A percentile compares a stretch with the other conserved stretches of the same genome.
These are phyloP conservation scores for Tetragnatha versicolor DNA, from an alignment of 1,140 invertebrate species.

Conservation along the genomic window DNA sequence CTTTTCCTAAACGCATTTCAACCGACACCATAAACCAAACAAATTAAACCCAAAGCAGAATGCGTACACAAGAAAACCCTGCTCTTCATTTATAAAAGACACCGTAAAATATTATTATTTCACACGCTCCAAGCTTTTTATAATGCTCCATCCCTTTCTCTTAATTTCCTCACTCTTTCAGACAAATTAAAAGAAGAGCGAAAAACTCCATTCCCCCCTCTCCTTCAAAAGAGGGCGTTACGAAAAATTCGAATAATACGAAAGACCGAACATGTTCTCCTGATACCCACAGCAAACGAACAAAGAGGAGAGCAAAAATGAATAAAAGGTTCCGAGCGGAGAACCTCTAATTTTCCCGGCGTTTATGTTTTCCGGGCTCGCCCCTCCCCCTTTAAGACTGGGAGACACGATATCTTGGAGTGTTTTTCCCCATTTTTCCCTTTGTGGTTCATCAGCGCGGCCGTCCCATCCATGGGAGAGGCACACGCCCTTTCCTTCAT, in stretches of 20 bases:
- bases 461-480: neutral
- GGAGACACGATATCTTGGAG: neutral
- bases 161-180: no score
- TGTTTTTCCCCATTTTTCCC: neutral
- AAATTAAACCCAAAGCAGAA: no score
- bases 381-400: slow-evolving; percentile 3
- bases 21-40: no score
- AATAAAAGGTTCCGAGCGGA: neutral
- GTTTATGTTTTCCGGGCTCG: slow-evolving; percentile 11
- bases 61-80: no score
- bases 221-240: slow-evolving; percentile 20
- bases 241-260: slow-evolving; percentile 24
- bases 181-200: no score
- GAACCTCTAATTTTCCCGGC: slow-evolving; percentile 19
- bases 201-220: no score
- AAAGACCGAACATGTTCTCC: neutral
- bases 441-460: slow-evolving; percentile 19
- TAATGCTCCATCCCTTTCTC: no score
- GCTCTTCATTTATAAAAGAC: no score
- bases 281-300: neutral
- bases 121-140: no score
- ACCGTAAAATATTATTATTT: no score
- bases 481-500: slow-evolving; percentile 25
- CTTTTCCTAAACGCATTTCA: no score
- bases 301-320: neutral